Conservation (phyloP, 2,113 vertebrate genomes). For the Rhynchomys soricoides region DNA sequence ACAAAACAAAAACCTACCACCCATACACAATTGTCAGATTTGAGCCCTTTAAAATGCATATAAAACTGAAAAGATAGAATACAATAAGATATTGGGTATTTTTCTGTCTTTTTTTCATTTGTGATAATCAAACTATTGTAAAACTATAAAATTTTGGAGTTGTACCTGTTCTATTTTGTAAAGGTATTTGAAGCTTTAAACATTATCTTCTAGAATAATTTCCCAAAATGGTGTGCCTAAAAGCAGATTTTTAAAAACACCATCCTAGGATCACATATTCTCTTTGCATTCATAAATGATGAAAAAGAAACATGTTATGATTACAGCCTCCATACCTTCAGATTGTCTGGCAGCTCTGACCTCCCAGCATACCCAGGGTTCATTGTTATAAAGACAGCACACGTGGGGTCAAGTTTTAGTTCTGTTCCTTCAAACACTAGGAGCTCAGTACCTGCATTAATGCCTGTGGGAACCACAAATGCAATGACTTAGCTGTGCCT, state of each 20-base stretch:
- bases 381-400: slow-evolving; percentile 96
- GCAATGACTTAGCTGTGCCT: slow-evolving; percentile 3
- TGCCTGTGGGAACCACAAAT: slow-evolving; percentile 84
- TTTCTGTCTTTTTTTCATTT: slow-evolving; percentile 48
- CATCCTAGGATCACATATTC: not conserved
- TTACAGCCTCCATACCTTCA: slow-evolving; percentile 88
- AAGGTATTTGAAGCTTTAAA: slow-evolving; percentile 35
- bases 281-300: not conserved
- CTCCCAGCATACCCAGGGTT: slow-evolving; percentile 95
- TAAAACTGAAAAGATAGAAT: not conserved
- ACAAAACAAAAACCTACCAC: not conserved
- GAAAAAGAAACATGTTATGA: not conserved
- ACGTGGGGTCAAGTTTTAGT: slow-evolving; percentile 92
- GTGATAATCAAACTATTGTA: slow-evolving; percentile 5
- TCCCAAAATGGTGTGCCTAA: slow-evolving; percentile 30
- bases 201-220: slow-evolving; percentile 3
- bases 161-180: not conserved
- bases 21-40: not conserved
- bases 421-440: slow-evolving; percentile 94
- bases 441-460: slow-evolving; percentile 87
- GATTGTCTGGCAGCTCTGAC: slow-evolving; percentile 94
- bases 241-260: not conserved
- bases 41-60: not conserved
- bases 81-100: not conserved
- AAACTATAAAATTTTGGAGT: slow-evolving; percentile 27